Percentiles rank a stretch among this genome's conserved stretches.
Conservation (phyloP, 2,888 invertebrate genomes). For the Matsumyia berberina region DNA sequence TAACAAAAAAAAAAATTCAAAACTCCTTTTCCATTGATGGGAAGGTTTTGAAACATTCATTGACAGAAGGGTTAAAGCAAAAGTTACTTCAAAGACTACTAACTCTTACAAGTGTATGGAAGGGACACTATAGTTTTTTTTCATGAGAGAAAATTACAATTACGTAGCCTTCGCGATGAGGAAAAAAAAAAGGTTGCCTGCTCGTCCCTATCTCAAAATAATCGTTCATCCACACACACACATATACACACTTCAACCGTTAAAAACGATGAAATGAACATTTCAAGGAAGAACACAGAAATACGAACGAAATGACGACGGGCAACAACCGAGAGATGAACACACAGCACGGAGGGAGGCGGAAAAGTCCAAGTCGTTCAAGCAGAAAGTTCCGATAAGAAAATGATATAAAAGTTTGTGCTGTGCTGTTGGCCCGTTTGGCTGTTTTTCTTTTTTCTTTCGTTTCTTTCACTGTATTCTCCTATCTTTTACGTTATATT, state of each 20-base stretch:
- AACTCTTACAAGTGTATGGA: no score
- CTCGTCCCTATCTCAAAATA: not conserved
- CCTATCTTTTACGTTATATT: constrained; percentile 24
- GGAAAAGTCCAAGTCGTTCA: constrained; percentile 77
- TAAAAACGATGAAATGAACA: constrained; percentile 17
- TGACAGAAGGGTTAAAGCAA: no score
- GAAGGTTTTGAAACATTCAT: no score
- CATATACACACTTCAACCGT: constrained; percentile 23
- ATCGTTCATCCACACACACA: not conserved
- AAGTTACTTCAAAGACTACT: no score
- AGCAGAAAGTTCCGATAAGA: constrained; percentile 80
- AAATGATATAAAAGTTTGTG: constrained; percentile 73
- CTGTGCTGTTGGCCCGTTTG: constrained; percentile 53
- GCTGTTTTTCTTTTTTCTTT: not conserved
- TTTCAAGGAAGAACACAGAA: constrained; percentile 4
- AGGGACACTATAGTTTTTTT: no score
- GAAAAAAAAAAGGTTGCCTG: constrained; percentile 9
- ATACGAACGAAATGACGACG: not conserved
- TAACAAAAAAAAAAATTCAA: no score
- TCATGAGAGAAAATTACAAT: not conserved
- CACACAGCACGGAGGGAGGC: constrained; percentile 59
- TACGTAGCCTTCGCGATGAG: not conserved
- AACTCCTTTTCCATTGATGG: no score
- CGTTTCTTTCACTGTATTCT: constrained; percentile 11
- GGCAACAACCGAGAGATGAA: constrained; percentile 57